Evolutionary conservation across 2,113 vertebrate species (phyloP), one percentile per base, ranked within the genome.

Genomic region (Loxodonta africana): DNA sequence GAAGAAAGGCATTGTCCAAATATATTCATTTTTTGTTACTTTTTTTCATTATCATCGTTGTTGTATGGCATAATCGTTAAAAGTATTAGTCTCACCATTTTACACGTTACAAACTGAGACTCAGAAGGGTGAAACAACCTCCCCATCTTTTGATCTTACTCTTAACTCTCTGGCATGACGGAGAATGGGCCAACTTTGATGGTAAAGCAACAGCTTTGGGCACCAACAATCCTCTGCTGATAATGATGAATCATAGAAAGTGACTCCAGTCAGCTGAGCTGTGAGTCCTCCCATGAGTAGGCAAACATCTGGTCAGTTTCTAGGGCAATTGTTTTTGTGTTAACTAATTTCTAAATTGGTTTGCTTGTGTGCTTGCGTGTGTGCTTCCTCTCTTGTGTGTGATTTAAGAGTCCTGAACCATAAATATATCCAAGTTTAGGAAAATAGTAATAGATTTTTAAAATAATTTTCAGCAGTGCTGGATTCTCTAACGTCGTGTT

Each of bases 401-500:
- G 6, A 3, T 69, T 67, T 8, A 51, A 48, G 87, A 65, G 7
- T 69, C 71, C 53, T 33, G 44, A 33, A 51, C 77, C 67, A 14
- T n/a, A 4, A 17, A 0, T 67, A 12, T 33, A 20, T 30, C 9
- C 8, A 8, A 21, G 60, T 44, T 48, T 23, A 81, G 37, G 37
- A 71, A 33, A 95, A 5, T 17, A 80, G 63, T 63, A 83, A n/a
- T 78, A 12, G 33, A 57, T 41, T 81, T 48, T 67, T 91, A 62
- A 73, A 71, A n/a, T 51, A 26, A 37, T 77, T 46, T 65, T 48
- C 7, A n/a, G 15, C n/a, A 21, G 1, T 23, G 2, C 44, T 17
- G 2, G 8, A 62, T 71, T 65, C 90, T 30, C 74, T 98, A 60
- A 98, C 1, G 0, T 44, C 7, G 1, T 71, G 1, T 88, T 95